A percentile compares a stretch with the other conserved stretches of the same genome.
These are phyloP conservation scores for Dimorphilus gyrociliatus DNA, from an alignment of 2,888 invertebrate genomes.

Conservation along the genomic window DNA sequence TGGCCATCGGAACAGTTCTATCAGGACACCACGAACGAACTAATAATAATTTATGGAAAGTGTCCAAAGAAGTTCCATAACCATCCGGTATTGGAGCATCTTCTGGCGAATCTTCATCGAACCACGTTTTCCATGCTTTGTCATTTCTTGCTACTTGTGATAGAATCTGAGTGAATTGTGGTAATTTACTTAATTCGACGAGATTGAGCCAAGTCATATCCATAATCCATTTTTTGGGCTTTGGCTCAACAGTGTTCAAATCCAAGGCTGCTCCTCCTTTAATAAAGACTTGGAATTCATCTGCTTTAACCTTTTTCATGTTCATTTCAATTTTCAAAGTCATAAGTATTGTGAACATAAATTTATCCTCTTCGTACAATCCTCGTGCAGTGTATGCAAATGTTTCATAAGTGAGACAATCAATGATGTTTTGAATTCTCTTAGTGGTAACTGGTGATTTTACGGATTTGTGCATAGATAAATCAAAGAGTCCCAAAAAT, in stretches of 20 bases:
- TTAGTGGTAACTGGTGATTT: constrained; percentile 69
- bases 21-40: constrained; percentile 37
- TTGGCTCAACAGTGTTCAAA: constrained; percentile 37
- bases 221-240: constrained; percentile 38
- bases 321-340: constrained; percentile 87
- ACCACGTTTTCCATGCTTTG: constrained; percentile 39
- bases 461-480: constrained; percentile 65
- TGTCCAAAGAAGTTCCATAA: constrained; percentile 29
- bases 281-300: constrained; percentile 84
- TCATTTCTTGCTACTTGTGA: constrained; percentile 35
- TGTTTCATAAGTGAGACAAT: constrained; percentile 73
- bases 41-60: constrained; percentile 34
- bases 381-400: constrained; percentile 82
- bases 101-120: constrained; percentile 38
- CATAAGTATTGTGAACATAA: constrained; percentile 76
- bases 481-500: constrained; percentile 79
- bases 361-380: constrained; percentile 79
- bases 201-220: constrained; percentile 40
- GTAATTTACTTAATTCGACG: constrained; percentile 35
- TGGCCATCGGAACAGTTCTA: constrained; percentile 37
- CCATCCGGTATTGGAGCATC: constrained; percentile 34
- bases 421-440: constrained; percentile 61
- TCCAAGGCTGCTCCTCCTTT: constrained; percentile 49
- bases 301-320: constrained; percentile 59
- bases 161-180: constrained; percentile 35